A percentile compares a stretch with the other conserved stretches of the same genome.
Conservation (phyloP, 2,888 invertebrate species). For the Andrena trimmerana region DNA sequence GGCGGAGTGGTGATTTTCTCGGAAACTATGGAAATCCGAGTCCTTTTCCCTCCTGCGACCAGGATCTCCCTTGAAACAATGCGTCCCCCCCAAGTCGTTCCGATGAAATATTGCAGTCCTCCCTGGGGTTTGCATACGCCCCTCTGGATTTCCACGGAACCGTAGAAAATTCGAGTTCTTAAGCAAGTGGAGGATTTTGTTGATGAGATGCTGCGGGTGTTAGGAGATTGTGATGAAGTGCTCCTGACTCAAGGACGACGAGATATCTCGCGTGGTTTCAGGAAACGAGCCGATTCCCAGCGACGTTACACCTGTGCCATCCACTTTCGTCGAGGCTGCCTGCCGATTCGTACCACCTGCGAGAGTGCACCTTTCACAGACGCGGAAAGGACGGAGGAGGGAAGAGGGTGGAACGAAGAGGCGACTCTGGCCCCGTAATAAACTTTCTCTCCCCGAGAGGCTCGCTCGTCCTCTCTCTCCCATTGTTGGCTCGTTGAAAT, state of each 20-base stretch:
- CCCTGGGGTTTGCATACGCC: not conserved
- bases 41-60: not conserved
- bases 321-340: slow-evolving; percentile 63
- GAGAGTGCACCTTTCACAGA: slow-evolving; percentile 59
- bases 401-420: slow-evolving; percentile 31
- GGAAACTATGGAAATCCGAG: slow-evolving; percentile 60
- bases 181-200: no score
- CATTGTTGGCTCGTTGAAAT: slow-evolving; percentile 60
- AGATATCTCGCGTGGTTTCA: slow-evolving; percentile 17
- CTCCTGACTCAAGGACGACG: not conserved
- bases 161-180: no score
- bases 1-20: slow-evolving; percentile 42
- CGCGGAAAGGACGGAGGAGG: slow-evolving; percentile 9
- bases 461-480: slow-evolving; percentile 17
- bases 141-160: not conserved
- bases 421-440: slow-evolving; percentile 64
- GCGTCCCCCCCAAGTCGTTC: no score
- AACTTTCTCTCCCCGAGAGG: slow-evolving; percentile 67
- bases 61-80: not conserved
- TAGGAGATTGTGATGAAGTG: no score
- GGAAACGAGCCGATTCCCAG: slow-evolving; percentile 39
- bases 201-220: no score
- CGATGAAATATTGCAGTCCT: not conserved
- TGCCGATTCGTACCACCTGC: slow-evolving; percentile 69
- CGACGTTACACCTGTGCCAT: slow-evolving; percentile 63